Evolutionary conservation across 2,888 invertebrate genomes (phyloP).

Genomic region (Barypeithes pellucidus): DNA sequence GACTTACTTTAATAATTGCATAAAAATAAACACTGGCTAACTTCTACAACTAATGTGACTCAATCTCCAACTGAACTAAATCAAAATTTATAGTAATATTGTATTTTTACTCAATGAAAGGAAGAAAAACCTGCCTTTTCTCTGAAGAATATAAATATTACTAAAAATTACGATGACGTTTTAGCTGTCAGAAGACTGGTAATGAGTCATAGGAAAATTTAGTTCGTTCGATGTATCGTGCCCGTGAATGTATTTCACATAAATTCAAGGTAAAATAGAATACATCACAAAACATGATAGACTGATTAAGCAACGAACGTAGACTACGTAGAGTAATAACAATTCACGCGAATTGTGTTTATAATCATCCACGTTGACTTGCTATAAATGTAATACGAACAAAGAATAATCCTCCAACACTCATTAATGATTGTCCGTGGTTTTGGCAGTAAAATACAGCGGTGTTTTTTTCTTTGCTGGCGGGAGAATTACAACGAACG

Average conservation of each 20-base stretch:
- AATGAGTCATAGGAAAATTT: conserved; percentile 31
- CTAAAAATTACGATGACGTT: conserved; percentile 33
- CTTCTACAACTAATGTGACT: not conserved
- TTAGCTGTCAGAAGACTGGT: not conserved
- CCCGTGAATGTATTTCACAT: not conserved
- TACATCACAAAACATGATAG: too few species aligned
- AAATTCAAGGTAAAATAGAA: too few species aligned
- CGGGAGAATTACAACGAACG: conserved; percentile 16
- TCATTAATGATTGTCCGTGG: too few species aligned
- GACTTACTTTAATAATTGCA: not conserved
- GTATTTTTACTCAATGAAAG: conserved; percentile 21
- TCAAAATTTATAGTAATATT: conserved; percentile 12
- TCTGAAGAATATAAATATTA: conserved; percentile 13
- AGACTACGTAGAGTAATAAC: too few species aligned
- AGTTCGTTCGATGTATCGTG: conserved; percentile 14
- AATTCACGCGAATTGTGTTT: too few species aligned
- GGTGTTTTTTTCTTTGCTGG: too few species aligned
- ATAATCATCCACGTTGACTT: too few species aligned
- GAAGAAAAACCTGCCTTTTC: conserved; percentile 12
- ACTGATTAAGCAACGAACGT: too few species aligned
- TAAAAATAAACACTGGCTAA: conserved; percentile 8
- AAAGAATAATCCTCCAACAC: too few species aligned
- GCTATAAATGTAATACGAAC: too few species aligned
- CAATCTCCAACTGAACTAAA: conserved; percentile 9
- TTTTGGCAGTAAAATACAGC: too few species aligned